Evolutionary conservation across 2,113 vertebrate species (phyloP).

Genomic region (Sardina pilchardus): DNA sequence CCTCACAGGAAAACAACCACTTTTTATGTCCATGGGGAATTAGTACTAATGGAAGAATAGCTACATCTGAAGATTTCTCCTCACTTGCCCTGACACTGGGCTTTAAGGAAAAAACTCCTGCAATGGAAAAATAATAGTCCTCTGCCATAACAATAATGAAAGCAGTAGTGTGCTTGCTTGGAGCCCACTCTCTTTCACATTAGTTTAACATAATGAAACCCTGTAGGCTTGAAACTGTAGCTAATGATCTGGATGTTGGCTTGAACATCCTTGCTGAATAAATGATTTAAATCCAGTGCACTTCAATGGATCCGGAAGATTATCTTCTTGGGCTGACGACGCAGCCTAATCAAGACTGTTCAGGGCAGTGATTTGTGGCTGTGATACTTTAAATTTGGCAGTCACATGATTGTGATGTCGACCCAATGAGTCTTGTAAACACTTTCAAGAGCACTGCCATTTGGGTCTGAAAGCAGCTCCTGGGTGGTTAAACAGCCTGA

Average conservation of each 20-base stretch:
- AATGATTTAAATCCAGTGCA: constrained; percentile 52
- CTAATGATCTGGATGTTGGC: constrained; percentile 50
- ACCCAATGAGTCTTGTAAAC: not conserved
- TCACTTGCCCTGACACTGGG: not conserved
- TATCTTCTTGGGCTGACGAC: constrained; percentile 43
- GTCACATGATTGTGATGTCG: constrained; percentile 9
- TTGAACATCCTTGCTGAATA: constrained; percentile 43
- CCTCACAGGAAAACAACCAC: not conserved
- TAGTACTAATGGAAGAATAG: not conserved
- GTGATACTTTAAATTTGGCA: constrained; percentile 33
- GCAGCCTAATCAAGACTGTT: constrained; percentile 41
- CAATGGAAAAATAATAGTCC: not conserved
- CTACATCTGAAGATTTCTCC: constrained; percentile 4
- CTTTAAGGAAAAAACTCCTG: not conserved
- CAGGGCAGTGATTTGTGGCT: constrained; percentile 35
- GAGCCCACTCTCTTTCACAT: constrained; percentile 38
- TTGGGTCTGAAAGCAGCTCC: not conserved
- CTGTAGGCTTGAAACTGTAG: constrained; percentile 48
- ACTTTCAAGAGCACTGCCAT: not conserved
- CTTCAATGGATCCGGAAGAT: constrained; percentile 47
- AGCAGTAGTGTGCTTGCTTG: constrained; percentile 35
- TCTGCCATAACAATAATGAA: constrained; percentile 29
- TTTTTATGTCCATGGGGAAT: not conserved
- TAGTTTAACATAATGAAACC: constrained; percentile 49
- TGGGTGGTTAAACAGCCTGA: not conserved